Evolutionary conservation across 2,888 invertebrate species (phyloP).

Genomic region (Acrocyrtus sp.): DNA sequence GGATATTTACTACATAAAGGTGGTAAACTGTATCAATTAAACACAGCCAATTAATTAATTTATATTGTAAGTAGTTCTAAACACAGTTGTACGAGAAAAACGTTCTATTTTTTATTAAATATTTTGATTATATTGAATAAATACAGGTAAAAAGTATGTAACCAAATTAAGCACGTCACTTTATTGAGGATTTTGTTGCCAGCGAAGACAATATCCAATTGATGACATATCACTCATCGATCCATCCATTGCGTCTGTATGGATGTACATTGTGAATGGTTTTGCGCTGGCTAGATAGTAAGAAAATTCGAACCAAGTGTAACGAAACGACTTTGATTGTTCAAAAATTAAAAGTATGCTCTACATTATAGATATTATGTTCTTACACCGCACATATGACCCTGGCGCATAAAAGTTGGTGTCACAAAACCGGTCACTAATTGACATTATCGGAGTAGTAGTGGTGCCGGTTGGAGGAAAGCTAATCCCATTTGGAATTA

Average conservation of each 20-base stretch:
- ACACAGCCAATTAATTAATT: slow-evolving; percentile 65
- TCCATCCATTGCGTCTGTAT: slow-evolving; percentile 75
- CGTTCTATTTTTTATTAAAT: too few species aligned
- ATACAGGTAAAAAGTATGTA: too few species aligned
- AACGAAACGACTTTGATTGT: too few species aligned
- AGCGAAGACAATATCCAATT: slow-evolving; percentile 56
- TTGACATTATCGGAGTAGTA: slow-evolving; percentile 15
- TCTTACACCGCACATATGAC: slow-evolving; percentile 57
- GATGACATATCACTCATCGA: slow-evolving; percentile 39
- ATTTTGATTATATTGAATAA: too few species aligned
- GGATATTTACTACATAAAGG: slow-evolving; percentile 87
- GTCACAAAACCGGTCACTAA: slow-evolving; percentile 59
- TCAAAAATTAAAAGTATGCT: not conserved
- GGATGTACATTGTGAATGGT: slow-evolving; percentile 81
- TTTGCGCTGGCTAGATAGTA: slow-evolving; percentile 77
- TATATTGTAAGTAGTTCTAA: too few species aligned
- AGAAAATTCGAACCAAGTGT: not conserved
- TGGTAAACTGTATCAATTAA: slow-evolving; percentile 76
- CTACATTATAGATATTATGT: not conserved
- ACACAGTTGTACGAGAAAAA: too few species aligned
- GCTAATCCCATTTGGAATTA: slow-evolving; percentile 56
- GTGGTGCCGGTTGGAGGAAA: slow-evolving; percentile 29
- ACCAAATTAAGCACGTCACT: too few species aligned
- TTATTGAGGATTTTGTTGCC: slow-evolving; percentile 60
- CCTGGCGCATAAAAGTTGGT: slow-evolving; percentile 29